phyloP scores from a whole-genome alignment of 2,113 vertebrate species.

The Ceyx margarethae region DNA sequence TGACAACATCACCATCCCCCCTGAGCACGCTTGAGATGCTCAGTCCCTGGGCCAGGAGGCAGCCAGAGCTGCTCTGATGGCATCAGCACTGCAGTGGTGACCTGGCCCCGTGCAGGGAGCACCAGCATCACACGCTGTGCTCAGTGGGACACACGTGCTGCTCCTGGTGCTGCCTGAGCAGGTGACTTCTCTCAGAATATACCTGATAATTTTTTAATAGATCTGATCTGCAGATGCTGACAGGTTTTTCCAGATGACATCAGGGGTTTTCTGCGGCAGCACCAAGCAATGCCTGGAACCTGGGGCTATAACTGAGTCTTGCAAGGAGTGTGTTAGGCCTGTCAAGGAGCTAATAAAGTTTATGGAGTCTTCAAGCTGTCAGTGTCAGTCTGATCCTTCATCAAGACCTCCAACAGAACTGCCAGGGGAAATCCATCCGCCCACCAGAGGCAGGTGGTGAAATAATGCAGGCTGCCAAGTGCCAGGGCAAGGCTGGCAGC shows the following conservation, averaged over 20 bases:
- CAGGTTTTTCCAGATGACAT: background rate
- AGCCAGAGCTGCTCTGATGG: background rate
- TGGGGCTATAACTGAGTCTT: background rate
- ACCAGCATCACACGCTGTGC: background rate
- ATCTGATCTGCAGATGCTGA: background rate
- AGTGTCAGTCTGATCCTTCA: background rate
- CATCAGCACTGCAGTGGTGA: background rate
- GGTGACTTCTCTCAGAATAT: background rate
- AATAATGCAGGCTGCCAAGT: background rate
- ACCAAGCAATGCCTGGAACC: background rate
- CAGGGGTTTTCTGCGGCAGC: background rate
- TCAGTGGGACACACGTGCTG: background rate
- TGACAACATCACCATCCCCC: too few relatives aligned
- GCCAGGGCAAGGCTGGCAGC: background rate
- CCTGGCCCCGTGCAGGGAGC: background rate
- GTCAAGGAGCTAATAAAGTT: conserved; percentile 36
- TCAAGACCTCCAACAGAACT: background rate
- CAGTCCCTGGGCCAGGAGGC: background rate
- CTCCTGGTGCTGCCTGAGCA: background rate
- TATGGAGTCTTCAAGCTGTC: conserved; percentile 6
- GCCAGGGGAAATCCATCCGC: background rate
- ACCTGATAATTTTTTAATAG: background rate
- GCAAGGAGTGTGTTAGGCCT: background rate
- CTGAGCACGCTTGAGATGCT: background rate
- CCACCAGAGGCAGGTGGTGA: background rate